Evolutionary conservation across 2,113 vertebrate genomes (phyloP), one percentile per base, ranked within the genome.

Genomic region (Paralichthys olivaceus): DNA sequence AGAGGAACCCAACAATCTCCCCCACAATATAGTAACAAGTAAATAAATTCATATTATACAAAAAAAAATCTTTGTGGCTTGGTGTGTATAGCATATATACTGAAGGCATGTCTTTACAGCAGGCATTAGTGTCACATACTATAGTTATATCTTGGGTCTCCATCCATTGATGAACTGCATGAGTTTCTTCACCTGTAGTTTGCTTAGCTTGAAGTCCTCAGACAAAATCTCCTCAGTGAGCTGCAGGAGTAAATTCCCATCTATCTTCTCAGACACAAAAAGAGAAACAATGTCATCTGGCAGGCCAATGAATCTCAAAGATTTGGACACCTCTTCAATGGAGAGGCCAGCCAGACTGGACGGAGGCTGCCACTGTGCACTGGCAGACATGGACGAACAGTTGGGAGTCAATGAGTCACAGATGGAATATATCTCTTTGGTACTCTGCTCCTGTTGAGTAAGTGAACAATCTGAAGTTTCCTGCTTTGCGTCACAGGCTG

Each of bases 161-260:
- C 98, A 99, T 75, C 98, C 98, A 26, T 95, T 95, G 84, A 98
- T 99, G 92, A 99, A 99, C 89, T 99, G 98, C 88, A 99, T 87
- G 79, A 99, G 96, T 92, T 99, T 99, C 93, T 97, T 99, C 84
- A 99, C 96, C 88, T 99, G 97, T 73, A 99, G 95, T 91, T 98
- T 99, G 94, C 96, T 99, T 66, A 99, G 92, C 78, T 96, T 96
- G 92, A 99, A 99, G 93, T 99, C 98, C 89, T 99, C 97, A 0
- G 96, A 96, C 75, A 99, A 89, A 83, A 99, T 99, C 89, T 99
- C 98, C 88, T 99, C 97, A 0, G 96, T 99, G 62, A 99, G 95
- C 86, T 99, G 97, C 83, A 97, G 94, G 9, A 99, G 96, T 85
- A 99, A 93, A 91, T 96, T 99, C 69, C 98, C 98, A 29, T 99